These are phyloP conservation scores for Halcyon malimbica DNA, from an alignment of 2,113 vertebrate genomes.

Conservation along the genomic window DNA sequence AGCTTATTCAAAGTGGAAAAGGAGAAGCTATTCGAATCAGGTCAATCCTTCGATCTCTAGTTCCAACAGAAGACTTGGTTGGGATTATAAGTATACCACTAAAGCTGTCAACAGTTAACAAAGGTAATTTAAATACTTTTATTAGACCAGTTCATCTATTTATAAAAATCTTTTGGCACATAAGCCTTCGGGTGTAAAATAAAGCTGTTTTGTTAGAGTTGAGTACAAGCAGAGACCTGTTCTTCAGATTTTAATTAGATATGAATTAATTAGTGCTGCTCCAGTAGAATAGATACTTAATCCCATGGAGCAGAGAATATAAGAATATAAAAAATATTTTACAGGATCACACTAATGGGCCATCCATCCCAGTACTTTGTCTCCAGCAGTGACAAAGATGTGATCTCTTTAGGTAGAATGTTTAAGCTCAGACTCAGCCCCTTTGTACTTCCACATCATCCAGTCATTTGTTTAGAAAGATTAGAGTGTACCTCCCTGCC, in stretches of 20 bases:
- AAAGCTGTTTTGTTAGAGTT: neutral
- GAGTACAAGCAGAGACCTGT: neutral
- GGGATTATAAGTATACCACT: constrained; percentile 97
- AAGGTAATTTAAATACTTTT: constrained; percentile 80
- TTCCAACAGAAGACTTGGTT: constrained; percentile 95
- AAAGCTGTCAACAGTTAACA: constrained; percentile 90
- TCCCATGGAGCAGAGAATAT: neutral
- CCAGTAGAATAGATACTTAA: neutral
- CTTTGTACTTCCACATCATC: neutral
- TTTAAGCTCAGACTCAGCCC: neutral
- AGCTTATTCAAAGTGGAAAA: constrained; percentile 98
- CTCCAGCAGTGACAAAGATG: neutral
- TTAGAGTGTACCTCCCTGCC: neutral
- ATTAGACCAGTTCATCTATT: neutral
- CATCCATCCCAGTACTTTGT: neutral
- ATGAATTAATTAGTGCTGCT: neutral
- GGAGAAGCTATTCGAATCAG: constrained; percentile 97
- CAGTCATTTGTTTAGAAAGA: neutral
- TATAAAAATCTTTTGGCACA: neutral
- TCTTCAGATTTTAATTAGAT: neutral
- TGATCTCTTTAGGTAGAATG: neutral
- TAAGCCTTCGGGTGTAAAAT: neutral
- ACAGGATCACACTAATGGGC: neutral
- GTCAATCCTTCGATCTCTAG: constrained; percentile 96
- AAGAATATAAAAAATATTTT: neutral